A percentile compares a stretch with the other conserved stretches of the same genome.
Evolutionary conservation across 2,888 invertebrate genomes (phyloP).

Genomic region (Flexamia atlantica): DNA sequence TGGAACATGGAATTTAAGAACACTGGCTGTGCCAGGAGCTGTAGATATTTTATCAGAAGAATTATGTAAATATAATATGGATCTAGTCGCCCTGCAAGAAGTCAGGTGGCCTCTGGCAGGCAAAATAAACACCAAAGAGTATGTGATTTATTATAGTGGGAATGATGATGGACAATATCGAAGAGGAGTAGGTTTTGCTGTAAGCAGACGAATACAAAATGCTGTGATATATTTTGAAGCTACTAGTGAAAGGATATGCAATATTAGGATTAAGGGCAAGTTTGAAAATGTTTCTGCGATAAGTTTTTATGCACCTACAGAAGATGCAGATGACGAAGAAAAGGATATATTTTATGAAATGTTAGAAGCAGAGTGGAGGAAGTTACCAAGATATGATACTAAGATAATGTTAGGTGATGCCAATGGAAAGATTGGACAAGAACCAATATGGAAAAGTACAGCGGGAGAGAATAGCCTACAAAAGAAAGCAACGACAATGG

Average conservation of each 20-base stretch:
- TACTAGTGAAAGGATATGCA: constrained; percentile 21
- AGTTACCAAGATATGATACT: constrained; percentile 43
- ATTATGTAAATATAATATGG: constrained; percentile 24
- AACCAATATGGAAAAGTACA: constrained; percentile 6
- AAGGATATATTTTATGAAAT: constrained; percentile 26
- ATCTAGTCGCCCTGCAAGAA: constrained; percentile 44
- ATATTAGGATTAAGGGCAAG: constrained; percentile 47
- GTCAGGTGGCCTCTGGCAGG: constrained; percentile 23
- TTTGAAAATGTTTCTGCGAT: constrained; percentile 57
- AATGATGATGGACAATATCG: not conserved
- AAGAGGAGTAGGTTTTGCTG: constrained; percentile 49
- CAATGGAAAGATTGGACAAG: constrained; percentile 23
- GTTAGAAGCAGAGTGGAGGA: not conserved
- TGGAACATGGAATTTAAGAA: constrained; percentile 50
- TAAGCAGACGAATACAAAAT: constrained; percentile 18
- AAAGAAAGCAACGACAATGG: constrained; percentile 53
- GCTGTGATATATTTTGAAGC: constrained; percentile 18
- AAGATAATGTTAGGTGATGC: constrained; percentile 51
- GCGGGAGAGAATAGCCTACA: constrained; percentile 25
- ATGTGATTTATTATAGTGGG: constrained; percentile 47
- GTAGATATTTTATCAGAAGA: constrained; percentile 29
- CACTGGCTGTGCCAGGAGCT: not conserved
- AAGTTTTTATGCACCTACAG: constrained; percentile 61
- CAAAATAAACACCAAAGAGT: constrained; percentile 31
- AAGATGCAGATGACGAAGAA: constrained; percentile 45